These are phyloP conservation scores for Hydrolagus colliei DNA, from an alignment of 2,797 vertebrate species.

Conservation along the genomic window DNA sequence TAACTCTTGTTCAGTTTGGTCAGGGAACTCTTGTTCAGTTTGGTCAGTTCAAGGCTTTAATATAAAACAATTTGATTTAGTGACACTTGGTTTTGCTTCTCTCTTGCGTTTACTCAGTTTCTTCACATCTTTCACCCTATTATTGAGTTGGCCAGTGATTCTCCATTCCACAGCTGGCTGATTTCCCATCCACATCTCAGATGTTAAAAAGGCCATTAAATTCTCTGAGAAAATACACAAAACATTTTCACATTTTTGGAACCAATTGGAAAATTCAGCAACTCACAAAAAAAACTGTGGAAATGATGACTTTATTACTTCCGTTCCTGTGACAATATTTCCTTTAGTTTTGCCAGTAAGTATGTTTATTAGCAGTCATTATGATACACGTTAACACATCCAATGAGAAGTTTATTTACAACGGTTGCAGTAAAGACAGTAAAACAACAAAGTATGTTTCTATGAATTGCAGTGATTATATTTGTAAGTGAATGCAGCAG, in stretches of 20 bases:
- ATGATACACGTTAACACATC: too few species aligned
- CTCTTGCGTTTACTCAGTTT: neutral
- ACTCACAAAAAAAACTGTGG: neutral
- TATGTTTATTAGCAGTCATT: too few species aligned
- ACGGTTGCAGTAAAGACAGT: too few species aligned
- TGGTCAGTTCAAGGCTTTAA: too few species aligned
- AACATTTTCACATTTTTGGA: neutral
- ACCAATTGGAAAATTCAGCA: too few species aligned
- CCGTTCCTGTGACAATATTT: neutral
- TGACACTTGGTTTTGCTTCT: neutral
- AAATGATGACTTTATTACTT: neutral
- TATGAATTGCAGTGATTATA: too few species aligned
- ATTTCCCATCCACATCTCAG: neutral
- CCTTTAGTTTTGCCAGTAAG: too few species aligned
- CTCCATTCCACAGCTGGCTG: neutral
- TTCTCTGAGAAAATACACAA: neutral
- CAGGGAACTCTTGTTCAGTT: too few species aligned
- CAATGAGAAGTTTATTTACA: too few species aligned
- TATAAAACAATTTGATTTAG: neutral
- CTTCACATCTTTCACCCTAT: neutral
- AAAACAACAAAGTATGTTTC: too few species aligned
- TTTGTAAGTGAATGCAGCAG: too few species aligned
- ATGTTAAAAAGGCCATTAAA: neutral
- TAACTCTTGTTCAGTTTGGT: too few species aligned
- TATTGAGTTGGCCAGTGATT: neutral